These are phyloP conservation scores for Condylostylus longicornis DNA, from an alignment of 1,140 invertebrate species.

Conservation along the genomic window DNA sequence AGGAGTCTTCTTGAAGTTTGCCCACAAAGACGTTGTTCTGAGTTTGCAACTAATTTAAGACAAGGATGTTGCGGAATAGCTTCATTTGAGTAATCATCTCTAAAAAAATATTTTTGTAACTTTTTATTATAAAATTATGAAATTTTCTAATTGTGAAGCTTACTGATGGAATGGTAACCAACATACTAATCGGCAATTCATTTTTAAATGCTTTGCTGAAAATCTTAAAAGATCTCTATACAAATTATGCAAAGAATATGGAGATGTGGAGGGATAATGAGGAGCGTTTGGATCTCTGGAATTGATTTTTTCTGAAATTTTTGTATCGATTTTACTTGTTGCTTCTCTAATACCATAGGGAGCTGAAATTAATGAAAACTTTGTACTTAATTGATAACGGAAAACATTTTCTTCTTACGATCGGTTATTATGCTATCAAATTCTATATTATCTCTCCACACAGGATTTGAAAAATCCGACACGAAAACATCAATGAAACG, in stretches of 20 bases:
- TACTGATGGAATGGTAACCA: conserved; percentile 82
- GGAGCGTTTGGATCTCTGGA: conserved; percentile 16
- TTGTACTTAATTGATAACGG: too few species aligned
- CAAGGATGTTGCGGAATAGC: conserved; percentile 66
- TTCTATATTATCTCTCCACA: conserved; percentile 54
- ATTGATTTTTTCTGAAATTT: conserved; percentile 37
- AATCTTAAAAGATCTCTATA: conserved; percentile 73
- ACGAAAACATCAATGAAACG: conserved; percentile 78
- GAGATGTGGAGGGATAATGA: conserved; percentile 63
- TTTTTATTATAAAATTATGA: conserved; percentile 8
- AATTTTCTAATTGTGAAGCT: conserved; percentile 7
- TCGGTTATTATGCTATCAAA: conserved; percentile 88
- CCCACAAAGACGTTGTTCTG: conserved; percentile 69
- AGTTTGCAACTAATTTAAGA: conserved; percentile 61
- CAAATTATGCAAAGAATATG: conserved; percentile 66
- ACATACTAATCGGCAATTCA: conserved; percentile 69
- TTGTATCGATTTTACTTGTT: conserved; percentile 67
- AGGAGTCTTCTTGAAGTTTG: conserved; percentile 67
- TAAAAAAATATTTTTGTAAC: conserved; percentile 30
- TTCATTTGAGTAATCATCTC: conserved; percentile 56
- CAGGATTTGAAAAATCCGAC: conserved; percentile 69
- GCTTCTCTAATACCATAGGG: conserved; percentile 91
- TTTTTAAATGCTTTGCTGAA: conserved; percentile 55
- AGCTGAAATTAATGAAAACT: conserved; percentile 39
- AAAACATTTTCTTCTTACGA: too few species aligned